Evolutionary conservation across 2,888 invertebrate genomes (phyloP), one percentile per base, ranked within the genome.

Genomic region (Cinara cedri): DNA sequence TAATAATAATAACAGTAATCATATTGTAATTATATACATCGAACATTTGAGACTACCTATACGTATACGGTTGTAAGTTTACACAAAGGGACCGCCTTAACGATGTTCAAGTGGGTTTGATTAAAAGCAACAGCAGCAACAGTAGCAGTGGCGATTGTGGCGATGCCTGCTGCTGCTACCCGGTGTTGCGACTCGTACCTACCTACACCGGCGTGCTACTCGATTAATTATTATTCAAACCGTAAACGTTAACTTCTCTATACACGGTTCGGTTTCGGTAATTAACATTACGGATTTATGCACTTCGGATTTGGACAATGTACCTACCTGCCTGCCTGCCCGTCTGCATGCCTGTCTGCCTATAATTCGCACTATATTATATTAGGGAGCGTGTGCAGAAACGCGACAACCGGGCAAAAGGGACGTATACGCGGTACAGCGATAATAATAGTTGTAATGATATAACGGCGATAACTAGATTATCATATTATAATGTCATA

Each of bases 101-200:
- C 24, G 21, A 26, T 75, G 74, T 75, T 75, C 63, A 14, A 75
- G 74, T 65, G 74, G 63, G 4, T 65, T 75, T 54, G 74, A 75
- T 75, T 75, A 75, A 65, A 65, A 10, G 51, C 19, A 21, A n/a
- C 21, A 3, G 34, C 34, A 6, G n/a, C n/a, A n/a, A n/a, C n/a
- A n/a, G n/a, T n/a, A n/a, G n/a, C n/a, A n/a, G n/a, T n/a, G n/a
- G n/a, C n/a, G n/a, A n/a, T n/a, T n/a, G n/a, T n/a, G n/a, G n/a
- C n/a, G n/a, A n/a, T n/a, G n/a, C n/a, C n/a, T n/a, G n/a, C n/a
- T n/a, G n/a, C n/a, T n/a, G n/a, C n/a, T n/a, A n/a, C n/a, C n/a
- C n/a, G n/a, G n/a, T n/a, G n/a, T n/a, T n/a, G n/a, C n/a, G n/a
- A n/a, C n/a, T n/a, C n/a, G n/a, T n/a, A n/a, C n/a, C n/a, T n/a